Base-by-base conservation (phyloP, 1,140 invertebrate species). In the Drosophila orosa region DNA sequence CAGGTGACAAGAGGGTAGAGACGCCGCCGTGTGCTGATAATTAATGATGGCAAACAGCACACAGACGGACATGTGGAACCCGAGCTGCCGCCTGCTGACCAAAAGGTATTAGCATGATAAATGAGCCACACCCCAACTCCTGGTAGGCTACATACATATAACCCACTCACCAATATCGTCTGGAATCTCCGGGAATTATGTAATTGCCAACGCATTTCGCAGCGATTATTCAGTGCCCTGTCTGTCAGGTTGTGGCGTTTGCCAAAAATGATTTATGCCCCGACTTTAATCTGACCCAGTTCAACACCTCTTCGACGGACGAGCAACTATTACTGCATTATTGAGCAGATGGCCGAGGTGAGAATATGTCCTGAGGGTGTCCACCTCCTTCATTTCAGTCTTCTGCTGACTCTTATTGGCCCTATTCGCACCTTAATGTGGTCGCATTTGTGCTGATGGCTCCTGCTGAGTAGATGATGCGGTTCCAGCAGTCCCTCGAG, bases 71-170 rank as follows among this genome's bases (percentile, higher is more conserved):
- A 67, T 59, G 59, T 45, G 75, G 62, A 42, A 59, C 52, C 74
- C 68, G 66, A 58, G 24, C 57, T 69, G 67, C 33, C 50, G 55
- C 40, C 33, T 40, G 55, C 40, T 69, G 67, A 71, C 73, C 61
- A 57, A 68, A 78, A 78, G 75, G 75, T 78, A 89, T 87, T 87
- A 87, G 83, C 68, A 87, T 87, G 83, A 87, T 87, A 89, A 89
- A 87, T 87, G 80, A 72, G 58, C 33, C 31, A 6, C 37, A 33
- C 37, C 44, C 58, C 65, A 59, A 59, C 65, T 13, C 56, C 33
- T 45, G 55, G 17, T 25, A 17, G n/a, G 19, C 17, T 31, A n/a
- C n/a, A n/a, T n/a, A n/a, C n/a, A n/a, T n/a, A 50, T 67, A 81
- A 78, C 75, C 78, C 67, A 82, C 63, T 69, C 62, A 39, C 74